Percentiles rank a stretch among this genome's conserved stretches.
These are phyloP conservation scores for Eutolmus rufibarbis DNA, from an alignment of 2,888 invertebrate genomes.

Conservation along the genomic window DNA sequence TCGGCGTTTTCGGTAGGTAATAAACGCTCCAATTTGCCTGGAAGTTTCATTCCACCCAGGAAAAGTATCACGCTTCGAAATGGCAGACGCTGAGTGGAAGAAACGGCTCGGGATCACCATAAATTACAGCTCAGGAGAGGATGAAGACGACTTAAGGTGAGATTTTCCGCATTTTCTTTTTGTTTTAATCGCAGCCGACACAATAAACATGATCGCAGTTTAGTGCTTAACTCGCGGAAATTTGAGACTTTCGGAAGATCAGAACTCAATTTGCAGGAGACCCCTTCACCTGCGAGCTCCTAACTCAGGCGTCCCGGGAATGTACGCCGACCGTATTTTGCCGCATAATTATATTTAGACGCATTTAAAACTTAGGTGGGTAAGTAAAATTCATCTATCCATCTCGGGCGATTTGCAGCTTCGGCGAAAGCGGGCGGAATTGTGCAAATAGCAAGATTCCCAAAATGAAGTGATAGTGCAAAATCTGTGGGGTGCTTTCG, in stretches of 20 bases:
- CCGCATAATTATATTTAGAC: background rate
- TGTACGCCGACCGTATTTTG: background rate
- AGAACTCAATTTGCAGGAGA: background rate
- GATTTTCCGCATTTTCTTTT: background rate
- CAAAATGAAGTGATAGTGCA: background rate
- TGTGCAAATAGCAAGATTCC: background rate
- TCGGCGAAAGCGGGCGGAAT: background rate
- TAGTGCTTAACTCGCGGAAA: background rate
- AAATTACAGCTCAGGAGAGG: constrained; percentile 64
- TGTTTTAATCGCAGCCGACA: background rate
- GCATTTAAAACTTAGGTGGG: background rate
- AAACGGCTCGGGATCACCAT: constrained; percentile 64
- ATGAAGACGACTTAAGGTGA: constrained; percentile 54
- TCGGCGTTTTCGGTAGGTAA: background rate
- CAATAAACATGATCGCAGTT: constrained; percentile 30
- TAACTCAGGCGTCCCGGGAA: background rate
- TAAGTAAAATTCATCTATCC: background rate
- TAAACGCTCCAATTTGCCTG: background rate
- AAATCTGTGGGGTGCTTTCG: background rate
- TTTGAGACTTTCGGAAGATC: background rate
- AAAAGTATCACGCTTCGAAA: constrained; percentile 39
- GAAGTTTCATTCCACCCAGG: background rate
- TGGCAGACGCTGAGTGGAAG: constrained; percentile 65
- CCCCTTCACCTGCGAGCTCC: background rate
- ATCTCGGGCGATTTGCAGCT: background rate